A percentile compares a stretch with the other conserved stretches of the same genome.
Evolutionary conservation across 1,140 invertebrate genomes (phyloP).

Genomic region (Penaeus chinensis): DNA sequence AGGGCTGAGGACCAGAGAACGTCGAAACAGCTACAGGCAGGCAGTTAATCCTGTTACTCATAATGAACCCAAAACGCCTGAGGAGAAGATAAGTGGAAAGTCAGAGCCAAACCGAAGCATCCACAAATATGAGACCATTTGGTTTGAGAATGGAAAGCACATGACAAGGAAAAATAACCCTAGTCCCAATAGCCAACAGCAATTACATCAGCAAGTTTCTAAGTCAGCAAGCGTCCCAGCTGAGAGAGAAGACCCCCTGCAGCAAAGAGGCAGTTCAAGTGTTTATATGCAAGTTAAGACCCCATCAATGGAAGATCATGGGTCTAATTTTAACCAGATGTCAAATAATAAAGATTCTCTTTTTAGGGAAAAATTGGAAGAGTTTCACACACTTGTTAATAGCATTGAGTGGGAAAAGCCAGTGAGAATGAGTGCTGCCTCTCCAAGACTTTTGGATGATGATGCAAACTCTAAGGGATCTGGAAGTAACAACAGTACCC

Average conservation of each 20-base stretch:
- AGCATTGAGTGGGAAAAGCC: constrained; percentile 45
- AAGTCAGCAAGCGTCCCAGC: neutral
- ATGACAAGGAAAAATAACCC: constrained; percentile 19
- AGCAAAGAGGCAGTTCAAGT: constrained; percentile 16
- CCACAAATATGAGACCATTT: constrained; percentile 63
- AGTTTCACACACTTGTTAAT: constrained; percentile 48
- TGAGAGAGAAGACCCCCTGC: neutral
- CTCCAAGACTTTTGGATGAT: constrained; percentile 32
- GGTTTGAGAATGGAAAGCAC: constrained; percentile 61
- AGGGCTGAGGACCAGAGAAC: constrained; percentile 67
- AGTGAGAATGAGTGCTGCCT: neutral
- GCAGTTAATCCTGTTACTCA: constrained; percentile 66
- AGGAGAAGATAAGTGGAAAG: constrained; percentile 25
- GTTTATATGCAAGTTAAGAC: constrained; percentile 19
- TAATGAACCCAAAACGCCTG: constrained; percentile 21
- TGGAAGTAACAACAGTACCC: constrained; percentile 49
- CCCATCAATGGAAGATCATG: constrained; percentile 34
- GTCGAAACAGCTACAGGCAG: constrained; percentile 69
- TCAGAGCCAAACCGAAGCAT: constrained; percentile 40
- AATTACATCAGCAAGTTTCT: constrained; percentile 20
- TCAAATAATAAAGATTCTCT: constrained; percentile 49
- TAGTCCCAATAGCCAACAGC: constrained; percentile 40
- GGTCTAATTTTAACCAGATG: constrained; percentile 35
- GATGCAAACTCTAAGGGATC: constrained; percentile 41
- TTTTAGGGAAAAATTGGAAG: constrained; percentile 59